phyloP scores from a whole-genome alignment of 2,113 vertebrate genomes.

The Tangachromis dhanisi region DNA sequence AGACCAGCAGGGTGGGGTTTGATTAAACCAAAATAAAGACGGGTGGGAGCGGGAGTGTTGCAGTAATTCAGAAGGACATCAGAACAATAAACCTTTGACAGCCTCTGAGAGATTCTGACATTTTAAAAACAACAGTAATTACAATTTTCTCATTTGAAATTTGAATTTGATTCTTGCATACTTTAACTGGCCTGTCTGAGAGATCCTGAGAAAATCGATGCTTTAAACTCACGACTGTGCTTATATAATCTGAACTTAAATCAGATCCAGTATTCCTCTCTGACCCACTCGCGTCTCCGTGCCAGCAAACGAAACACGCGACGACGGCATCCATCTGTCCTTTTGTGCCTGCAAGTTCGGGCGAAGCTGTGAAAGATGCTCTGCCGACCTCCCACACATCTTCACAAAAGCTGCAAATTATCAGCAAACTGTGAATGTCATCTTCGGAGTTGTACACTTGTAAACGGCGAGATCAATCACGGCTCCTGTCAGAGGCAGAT shows the following conservation, averaged over 20 bases:
- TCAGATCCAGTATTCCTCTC: background rate
- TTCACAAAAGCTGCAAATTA: background rate
- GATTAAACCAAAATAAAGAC: background rate
- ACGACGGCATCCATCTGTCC: conserved; percentile 7
- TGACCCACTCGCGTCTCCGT: background rate
- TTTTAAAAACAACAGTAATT: background rate
- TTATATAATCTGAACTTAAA: background rate
- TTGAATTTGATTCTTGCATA: background rate
- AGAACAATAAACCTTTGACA: background rate
- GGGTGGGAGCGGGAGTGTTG: background rate
- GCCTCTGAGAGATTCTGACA: background rate
- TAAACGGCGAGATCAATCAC: background rate
- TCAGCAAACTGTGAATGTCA: conserved; percentile 5
- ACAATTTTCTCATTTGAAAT: background rate
- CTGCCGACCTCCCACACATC: background rate
- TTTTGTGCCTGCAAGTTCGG: background rate
- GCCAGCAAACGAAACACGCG: background rate
- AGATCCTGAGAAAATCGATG: background rate
- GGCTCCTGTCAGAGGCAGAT: background rate
- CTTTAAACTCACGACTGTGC: background rate
- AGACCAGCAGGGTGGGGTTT: background rate
- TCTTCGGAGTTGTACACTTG: background rate
- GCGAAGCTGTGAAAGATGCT: background rate
- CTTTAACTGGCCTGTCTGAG: background rate
- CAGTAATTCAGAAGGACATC: background rate